Percentiles rank a stretch among this genome's conserved stretches.
phyloP scores from a whole-genome alignment of 2,113 vertebrate species.

The Merops nubicus region DNA sequence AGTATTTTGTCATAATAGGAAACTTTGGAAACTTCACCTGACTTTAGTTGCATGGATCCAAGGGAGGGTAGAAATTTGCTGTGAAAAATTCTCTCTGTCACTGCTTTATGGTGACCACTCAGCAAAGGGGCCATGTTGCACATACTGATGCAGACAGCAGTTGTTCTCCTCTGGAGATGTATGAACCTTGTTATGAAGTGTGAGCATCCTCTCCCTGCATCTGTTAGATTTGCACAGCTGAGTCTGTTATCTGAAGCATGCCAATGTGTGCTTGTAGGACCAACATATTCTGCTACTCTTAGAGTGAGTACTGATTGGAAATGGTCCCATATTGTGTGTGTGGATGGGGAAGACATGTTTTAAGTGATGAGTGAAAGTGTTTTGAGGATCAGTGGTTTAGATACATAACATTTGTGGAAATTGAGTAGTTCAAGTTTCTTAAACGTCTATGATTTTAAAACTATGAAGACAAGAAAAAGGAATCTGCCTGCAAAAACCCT shows the following conservation, averaged over 20 bases:
- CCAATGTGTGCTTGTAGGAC: background rate
- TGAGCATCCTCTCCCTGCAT: background rate
- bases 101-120: background rate
- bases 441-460: background rate
- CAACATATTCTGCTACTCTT: background rate
- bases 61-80: background rate
- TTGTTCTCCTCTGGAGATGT: background rate
- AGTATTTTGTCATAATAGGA: background rate
- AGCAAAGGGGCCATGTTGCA: background rate
- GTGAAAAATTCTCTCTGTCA: background rate
- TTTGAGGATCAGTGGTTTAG: background rate
- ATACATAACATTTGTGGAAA: background rate
- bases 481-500: background rate
- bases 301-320: background rate
- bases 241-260: background rate
- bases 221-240: background rate
- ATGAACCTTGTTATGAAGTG: background rate
- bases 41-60: background rate
- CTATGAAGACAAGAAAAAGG: background rate
- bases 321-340: fast-evolving
- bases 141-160: background rate
- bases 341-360: background rate
- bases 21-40: background rate
- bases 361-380: background rate
- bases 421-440: background rate